Evolutionary conservation across 2,113 vertebrate species (phyloP), one percentile per base, ranked within the genome.

Genomic region (Gulo gulo): DNA sequence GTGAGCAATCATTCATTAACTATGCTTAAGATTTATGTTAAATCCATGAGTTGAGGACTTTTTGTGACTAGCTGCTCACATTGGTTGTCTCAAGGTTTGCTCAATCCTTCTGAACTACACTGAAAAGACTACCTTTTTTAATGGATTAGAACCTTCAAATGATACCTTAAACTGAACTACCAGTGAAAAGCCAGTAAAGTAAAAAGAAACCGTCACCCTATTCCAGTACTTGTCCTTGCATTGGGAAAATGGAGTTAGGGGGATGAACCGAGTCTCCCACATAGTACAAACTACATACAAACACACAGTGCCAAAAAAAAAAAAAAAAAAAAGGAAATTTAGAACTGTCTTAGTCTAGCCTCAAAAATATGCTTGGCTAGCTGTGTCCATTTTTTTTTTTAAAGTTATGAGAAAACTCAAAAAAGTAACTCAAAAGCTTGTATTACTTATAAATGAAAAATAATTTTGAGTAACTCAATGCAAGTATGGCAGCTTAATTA

Each of bases 381-480:
- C 84, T 81, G 21, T 26, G 23, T 91, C 7, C 1, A 85, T 20
- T 55, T 67, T 93, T 47, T 45, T 63, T 12, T 11, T 65, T 31
- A 1, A 34, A 6, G 18, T 21, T 61, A 18, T 52, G 7, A 12
- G 50, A 69, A 74, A 85, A 83, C 5, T 86, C 21, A 59, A 29
- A 85, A 20, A 91, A 86, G 23, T 59, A 78, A 59, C n/a, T 92
- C 24, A 50, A 74, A 91, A 63, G 9, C 42, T 20, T 95, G 7
- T n/a, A 55, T 29, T 92, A 2, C 16, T 71, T n/a, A n/a, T 8
- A 67, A 93, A 65, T 84, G 13, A 87, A 97, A 97, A 87, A 73
- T 73, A 93, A 92, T 85, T 94, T 95, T 61, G 16, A 87, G 21
- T 61, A 88, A 76, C 24, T 69, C 45, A 85, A 16, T 85, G 31